phyloP scores from a whole-genome alignment of 2,888 invertebrate genomes.

The Podabrus alpinus region DNA sequence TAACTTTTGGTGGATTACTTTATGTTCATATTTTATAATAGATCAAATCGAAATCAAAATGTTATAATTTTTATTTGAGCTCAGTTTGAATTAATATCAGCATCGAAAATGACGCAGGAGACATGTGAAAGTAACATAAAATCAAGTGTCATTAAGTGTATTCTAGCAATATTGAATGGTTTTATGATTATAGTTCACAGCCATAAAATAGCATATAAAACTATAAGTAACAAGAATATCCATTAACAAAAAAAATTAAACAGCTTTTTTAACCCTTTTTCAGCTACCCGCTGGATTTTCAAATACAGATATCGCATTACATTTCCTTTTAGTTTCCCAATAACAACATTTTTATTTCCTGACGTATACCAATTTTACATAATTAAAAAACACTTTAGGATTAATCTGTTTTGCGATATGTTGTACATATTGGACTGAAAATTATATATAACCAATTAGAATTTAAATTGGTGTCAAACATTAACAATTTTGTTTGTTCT shows the following conservation, averaged over 20 bases:
- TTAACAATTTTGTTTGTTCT: background rate
- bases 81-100: background rate
- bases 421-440: background rate
- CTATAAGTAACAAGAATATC: background rate
- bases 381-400: too few relatives aligned
- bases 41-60: too few relatives aligned
- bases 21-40: too few relatives aligned
- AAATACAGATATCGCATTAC: background rate
- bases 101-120: background rate
- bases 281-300: background rate
- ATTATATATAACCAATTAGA: background rate
- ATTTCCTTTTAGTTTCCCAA: background rate
- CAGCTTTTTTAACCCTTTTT: background rate
- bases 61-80: background rate
- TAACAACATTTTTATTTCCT: background rate
- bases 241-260: background rate
- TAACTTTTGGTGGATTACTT: too few relatives aligned
- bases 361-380: background rate
- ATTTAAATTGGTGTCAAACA: background rate
- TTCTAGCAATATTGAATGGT: background rate
- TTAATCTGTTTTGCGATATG: background rate
- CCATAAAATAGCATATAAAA: background rate
- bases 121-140: background rate
- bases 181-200: background rate
- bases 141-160: background rate